A percentile compares a stretch with the other conserved stretches of the same genome.
These are phyloP conservation scores for Oryzias woworae DNA, from an alignment of 2,113 vertebrate genomes.

Conservation along the genomic window DNA sequence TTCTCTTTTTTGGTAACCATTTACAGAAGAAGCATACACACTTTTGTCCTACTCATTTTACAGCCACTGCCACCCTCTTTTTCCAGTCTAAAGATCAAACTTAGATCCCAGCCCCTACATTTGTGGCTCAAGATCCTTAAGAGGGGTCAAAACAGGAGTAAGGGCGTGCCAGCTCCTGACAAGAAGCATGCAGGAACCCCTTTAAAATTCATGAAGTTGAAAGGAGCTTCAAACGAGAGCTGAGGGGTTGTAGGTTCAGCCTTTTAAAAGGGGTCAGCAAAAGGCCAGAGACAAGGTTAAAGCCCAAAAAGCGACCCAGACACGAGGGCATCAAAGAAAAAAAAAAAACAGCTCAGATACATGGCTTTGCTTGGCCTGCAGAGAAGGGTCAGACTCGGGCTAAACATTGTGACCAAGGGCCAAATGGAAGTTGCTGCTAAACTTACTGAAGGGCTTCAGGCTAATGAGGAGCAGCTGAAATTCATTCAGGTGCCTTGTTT, in stretches of 20 bases:
- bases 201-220: conserved; percentile 51
- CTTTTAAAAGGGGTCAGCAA: conserved; percentile 46
- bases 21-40: conserved; percentile 5
- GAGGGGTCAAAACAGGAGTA: conserved; percentile 23
- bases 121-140: conserved; percentile 13
- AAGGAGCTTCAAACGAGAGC: conserved; percentile 44
- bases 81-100: conserved; percentile 1
- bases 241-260: conserved; percentile 33
- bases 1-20: background rate
- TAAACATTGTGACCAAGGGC: conserved; percentile 24
- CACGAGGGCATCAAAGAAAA: conserved; percentile 32
- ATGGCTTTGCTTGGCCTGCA: conserved; percentile 31
- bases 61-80: background rate
- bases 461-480: conserved; percentile 7
- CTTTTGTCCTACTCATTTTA: background rate
- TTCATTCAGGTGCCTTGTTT: background rate
- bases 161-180: conserved; percentile 47
- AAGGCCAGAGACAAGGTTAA: conserved; percentile 45
- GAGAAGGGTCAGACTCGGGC: conserved; percentile 38
- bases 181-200: conserved; percentile 31
- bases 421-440: conserved; percentile 19
- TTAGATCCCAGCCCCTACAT: background rate
- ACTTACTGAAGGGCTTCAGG: background rate
- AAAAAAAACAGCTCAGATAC: conserved; percentile 20
- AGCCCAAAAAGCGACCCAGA: conserved; percentile 31